Percentiles rank a stretch among this genome's conserved stretches.
phyloP scores from a whole-genome alignment of 1,140 invertebrate species.

The Lithobius niger region DNA sequence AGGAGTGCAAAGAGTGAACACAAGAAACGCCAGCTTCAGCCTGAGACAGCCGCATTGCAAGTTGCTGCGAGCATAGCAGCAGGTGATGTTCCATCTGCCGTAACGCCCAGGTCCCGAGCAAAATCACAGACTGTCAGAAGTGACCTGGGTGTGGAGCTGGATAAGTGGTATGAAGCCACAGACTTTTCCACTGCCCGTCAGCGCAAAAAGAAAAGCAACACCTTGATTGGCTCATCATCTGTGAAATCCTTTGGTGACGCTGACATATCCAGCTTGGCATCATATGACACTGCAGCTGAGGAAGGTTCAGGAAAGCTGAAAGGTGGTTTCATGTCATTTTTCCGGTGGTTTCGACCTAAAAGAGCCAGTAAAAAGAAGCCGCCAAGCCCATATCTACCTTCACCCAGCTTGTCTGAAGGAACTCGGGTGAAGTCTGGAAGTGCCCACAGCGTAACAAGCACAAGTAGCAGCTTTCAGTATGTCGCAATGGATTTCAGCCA shows the following conservation, averaged over 20 bases:
- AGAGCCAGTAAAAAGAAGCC: conserved; percentile 18
- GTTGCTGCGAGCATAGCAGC: not conserved
- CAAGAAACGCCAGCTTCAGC: no score
- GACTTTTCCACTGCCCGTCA: not conserved
- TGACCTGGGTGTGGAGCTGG: not conserved
- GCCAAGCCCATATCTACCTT: no score
- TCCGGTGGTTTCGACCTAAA: conserved; percentile 33
- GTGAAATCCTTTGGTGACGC: no score
- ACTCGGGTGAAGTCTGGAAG: conserved; percentile 28
- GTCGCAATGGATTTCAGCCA: conserved; percentile 37
- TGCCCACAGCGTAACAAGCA: conserved; percentile 45
- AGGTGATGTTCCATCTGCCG: not conserved
- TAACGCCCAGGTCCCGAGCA: not conserved
- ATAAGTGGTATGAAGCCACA: not conserved
- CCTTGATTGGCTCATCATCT: no score
- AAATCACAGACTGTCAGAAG: not conserved
- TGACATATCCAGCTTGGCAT: no score
- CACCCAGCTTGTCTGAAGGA: not conserved
- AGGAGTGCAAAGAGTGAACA: no score
- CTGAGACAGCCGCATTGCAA: not conserved
- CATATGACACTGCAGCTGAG: not conserved
- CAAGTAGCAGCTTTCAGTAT: conserved; percentile 54
- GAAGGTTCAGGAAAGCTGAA: conserved; percentile 14
- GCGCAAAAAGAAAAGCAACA: no score
- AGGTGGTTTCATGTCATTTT: conserved; percentile 35